Evolutionary conservation across 2,797 vertebrate genomes (phyloP), one percentile per base, ranked within the genome.

Genomic region (Mus caroli): DNA sequence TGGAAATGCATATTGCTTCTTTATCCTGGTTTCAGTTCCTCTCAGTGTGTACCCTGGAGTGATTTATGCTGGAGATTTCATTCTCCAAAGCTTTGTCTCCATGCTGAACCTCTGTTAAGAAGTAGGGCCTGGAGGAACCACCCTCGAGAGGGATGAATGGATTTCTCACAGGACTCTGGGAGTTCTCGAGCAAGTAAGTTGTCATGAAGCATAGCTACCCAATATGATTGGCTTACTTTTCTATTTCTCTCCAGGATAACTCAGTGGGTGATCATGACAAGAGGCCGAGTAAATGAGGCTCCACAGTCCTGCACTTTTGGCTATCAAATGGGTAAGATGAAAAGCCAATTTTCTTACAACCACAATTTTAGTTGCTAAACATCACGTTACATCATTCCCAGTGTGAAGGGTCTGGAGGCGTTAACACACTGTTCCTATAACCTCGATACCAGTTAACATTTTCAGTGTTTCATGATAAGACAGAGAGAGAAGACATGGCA

Each of bases 401-500:
- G 22, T 62, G 80, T 50, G 19, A 83, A 76, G 9, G 54, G 31
- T 15, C 60, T 19, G 40, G 78, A 67, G 10, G 22, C 67, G 54
- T 40, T 17, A 64, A 78, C 26, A 43, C 26, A 31, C 71, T 64
- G 24, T 54, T 86, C 31, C 24, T 37, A 46, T 34, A 90, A 46
- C 75, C 20, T 64, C 31, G 40, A 22, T 64, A 67, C 6, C 26
- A 54, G 50, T 67, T 89, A 19, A 37, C 46, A 84, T 15, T 84
- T 37, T 90, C 31, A 89, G 26, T 85, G 19, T 69, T 91, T 37
- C 84, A 43, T 40, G 71, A 50, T 19, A 88, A 13, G 43, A 37
- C 5, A 69, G 62, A 78, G 34, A 85, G 50, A 82, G 54, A 86
- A 75, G 40, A 64, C 14, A 82, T 89, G 89, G 19, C 37, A 83